Evolutionary conservation across 2,888 invertebrate species (phyloP).

Genomic region (Stenchaetothrips biformis): DNA sequence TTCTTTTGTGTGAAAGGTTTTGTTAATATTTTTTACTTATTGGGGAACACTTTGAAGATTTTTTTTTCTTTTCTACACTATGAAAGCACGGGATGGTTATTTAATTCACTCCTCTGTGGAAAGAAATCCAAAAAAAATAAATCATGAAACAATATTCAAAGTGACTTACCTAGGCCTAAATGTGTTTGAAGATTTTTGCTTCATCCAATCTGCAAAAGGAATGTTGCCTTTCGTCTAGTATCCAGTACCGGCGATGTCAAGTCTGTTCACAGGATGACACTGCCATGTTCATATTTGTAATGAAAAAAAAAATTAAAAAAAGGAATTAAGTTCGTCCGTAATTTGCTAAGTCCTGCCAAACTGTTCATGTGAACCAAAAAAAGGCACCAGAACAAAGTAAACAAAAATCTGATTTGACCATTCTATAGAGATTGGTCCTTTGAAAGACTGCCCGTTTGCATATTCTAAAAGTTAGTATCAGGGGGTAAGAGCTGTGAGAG

Average conservation of each 20-base stretch:
- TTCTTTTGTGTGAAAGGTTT: background rate
- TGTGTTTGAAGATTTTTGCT: background rate
- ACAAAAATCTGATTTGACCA: conserved; percentile 1
- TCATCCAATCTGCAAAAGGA: background rate
- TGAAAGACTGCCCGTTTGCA: conserved; percentile 15
- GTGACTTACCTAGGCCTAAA: conserved; percentile 6
- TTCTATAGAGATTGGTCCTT: conserved; percentile 7
- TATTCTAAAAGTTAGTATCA: conserved; percentile 19
- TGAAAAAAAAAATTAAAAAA: background rate
- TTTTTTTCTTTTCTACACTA: background rate
- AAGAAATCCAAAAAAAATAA: background rate
- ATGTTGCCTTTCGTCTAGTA: background rate
- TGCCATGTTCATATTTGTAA: background rate
- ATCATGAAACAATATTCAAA: background rate
- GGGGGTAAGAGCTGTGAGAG: background rate
- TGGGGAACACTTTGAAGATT: background rate
- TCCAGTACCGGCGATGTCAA: background rate
- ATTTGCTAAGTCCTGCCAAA: background rate
- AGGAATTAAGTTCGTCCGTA: background rate
- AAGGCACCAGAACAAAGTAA: background rate
- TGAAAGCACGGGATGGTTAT: background rate
- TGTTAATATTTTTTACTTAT: background rate
- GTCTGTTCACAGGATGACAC: background rate
- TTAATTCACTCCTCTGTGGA: background rate
- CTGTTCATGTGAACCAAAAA: background rate